A percentile compares a stretch with the other conserved stretches of the same genome.
Evolutionary conservation across 2,113 vertebrate species (phyloP).

Genomic region (Paradoxurus hermaphroditus): DNA sequence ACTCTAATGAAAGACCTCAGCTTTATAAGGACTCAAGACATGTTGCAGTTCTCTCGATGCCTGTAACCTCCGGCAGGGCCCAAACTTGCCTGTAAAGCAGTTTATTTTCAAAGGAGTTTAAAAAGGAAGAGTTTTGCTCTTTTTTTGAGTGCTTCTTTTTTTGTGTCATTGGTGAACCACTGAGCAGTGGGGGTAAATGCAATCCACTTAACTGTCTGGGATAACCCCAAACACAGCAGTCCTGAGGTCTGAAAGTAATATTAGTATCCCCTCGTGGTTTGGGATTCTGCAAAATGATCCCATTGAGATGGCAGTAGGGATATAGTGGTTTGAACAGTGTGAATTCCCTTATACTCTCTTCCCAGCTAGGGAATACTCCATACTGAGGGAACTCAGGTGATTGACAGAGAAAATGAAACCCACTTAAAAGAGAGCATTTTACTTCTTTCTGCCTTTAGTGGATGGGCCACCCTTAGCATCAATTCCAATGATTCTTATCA

Average conservation of each 20-base stretch:
- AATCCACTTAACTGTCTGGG: not conserved
- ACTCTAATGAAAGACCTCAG: not conserved
- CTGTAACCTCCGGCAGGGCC: not conserved
- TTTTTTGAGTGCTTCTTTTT: not conserved
- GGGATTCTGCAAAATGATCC: not conserved
- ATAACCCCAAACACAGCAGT: not conserved
- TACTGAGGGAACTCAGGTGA: not conserved
- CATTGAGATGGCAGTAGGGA: not conserved
- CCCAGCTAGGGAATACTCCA: not conserved
- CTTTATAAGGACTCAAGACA: not conserved
- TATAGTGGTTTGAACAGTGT: not conserved
- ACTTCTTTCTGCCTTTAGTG: not conserved
- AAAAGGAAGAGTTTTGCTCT: not conserved
- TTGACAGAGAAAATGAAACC: not conserved
- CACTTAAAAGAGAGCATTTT: not conserved
- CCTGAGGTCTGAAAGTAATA: not conserved
- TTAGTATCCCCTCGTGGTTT: not conserved
- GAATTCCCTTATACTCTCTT: not conserved
- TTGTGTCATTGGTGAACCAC: not conserved
- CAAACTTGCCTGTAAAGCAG: not conserved
- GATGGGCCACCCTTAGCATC: not conserved
- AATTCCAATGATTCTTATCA: not conserved
- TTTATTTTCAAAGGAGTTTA: conserved; percentile 4
- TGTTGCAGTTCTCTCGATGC: not conserved
- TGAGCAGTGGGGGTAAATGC: not conserved